phyloP scores from a whole-genome alignment of 2,113 vertebrate species.

The Cyanocitta stelleri region DNA sequence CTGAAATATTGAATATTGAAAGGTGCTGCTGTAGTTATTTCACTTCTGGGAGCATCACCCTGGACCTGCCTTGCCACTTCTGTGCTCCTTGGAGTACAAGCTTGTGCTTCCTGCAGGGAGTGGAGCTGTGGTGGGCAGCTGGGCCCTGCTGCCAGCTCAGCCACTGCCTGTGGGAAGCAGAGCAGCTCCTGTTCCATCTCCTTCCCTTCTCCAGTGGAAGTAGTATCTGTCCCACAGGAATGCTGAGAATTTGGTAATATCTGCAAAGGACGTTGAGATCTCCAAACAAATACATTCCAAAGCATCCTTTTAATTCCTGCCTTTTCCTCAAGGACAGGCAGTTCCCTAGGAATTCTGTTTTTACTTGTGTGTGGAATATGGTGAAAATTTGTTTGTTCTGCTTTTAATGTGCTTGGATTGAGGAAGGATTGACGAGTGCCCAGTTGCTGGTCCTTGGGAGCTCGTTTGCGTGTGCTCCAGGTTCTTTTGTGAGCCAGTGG shows the following conservation, averaged over 20 bases:
- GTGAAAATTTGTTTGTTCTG: not conserved
- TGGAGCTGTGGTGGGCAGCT: not conserved
- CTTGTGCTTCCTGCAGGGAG: not conserved
- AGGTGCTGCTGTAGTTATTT: not conserved
- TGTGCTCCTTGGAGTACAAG: not conserved
- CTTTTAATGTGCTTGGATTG: not conserved
- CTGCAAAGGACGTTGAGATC: not conserved
- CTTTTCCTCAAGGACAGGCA: not conserved
- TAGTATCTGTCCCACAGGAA: not conserved
- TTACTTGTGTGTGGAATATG: not conserved
- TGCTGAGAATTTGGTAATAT: slow-evolving; percentile 10
- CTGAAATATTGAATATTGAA: not conserved
- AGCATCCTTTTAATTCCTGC: not conserved
- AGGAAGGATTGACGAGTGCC: not conserved
- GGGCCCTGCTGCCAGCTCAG: not conserved
- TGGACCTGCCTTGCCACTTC: not conserved
- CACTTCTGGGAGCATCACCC: not conserved
- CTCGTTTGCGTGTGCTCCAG: not conserved
- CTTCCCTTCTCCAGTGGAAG: not conserved
- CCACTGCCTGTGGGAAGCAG: not conserved
- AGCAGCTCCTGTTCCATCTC: not conserved
- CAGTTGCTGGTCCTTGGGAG: not conserved
- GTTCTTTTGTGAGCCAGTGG: not conserved
- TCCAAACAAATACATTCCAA: not conserved
- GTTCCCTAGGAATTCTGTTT: not conserved